phyloP scores from a whole-genome alignment of 2,888 invertebrate genomes.

The Epinotia demarniana region DNA sequence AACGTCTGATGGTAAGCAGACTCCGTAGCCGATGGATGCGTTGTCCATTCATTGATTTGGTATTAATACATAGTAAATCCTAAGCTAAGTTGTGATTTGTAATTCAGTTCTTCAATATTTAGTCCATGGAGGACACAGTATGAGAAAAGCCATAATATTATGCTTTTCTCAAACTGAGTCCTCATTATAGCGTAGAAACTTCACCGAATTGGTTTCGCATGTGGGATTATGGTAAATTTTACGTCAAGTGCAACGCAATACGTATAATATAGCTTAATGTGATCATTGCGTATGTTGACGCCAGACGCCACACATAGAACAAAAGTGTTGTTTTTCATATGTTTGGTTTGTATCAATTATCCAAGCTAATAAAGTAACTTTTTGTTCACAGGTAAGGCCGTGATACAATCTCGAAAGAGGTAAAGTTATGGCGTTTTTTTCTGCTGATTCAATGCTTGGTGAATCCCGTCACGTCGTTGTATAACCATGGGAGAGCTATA shows the following conservation, averaged over 20 bases:
- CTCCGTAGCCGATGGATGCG: too few relatives aligned
- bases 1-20: too few relatives aligned
- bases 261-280: not conserved
- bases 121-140: too few relatives aligned
- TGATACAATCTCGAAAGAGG: conserved; percentile 45
- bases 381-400: conserved; percentile 47
- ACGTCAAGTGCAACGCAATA: not conserved
- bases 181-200: too few relatives aligned
- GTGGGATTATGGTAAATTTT: not conserved
- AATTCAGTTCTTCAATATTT: not conserved
- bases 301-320: not conserved
- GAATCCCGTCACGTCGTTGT: conserved; percentile 36
- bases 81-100: not conserved
- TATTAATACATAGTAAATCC: too few relatives aligned
- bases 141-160: too few relatives aligned
- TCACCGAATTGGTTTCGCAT: too few relatives aligned
- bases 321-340: not conserved
- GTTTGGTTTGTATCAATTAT: conserved; percentile 2
- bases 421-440: conserved; percentile 45
- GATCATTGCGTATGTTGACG: not conserved
- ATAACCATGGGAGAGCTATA: conserved; percentile 21
- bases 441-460: conserved; percentile 31
- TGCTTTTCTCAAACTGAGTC: too few relatives aligned
- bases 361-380: conserved; percentile 17
- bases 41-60: too few relatives aligned